Base-by-base conservation (phyloP, 2,888 invertebrate species). In the Dendrolimus houi region DNA sequence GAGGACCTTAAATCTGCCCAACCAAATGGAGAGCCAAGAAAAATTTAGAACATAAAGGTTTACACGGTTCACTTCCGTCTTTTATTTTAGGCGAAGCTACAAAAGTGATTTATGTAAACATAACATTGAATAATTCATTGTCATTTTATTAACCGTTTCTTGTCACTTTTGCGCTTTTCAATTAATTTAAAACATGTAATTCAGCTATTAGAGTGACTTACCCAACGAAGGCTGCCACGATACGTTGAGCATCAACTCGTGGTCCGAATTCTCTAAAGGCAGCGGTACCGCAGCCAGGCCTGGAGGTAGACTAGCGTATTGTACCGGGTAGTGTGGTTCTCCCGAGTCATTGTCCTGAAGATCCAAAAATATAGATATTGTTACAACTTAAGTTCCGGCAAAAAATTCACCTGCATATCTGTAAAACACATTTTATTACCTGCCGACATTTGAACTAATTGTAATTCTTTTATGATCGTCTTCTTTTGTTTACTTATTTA, bases 181-280 rank as follows among this genome's bases (percentile, higher is more conserved):
- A 13, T 41, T 7, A 41, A 29, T 8, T 53, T 29, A 29, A 53
- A 17, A 17, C 14, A 8, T n/a, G 9, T 8, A 6, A 14, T n/a
- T 53, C 14, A 53, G 9, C 9, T 13, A n/a, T 17, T 17, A 13
- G 10, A 7, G 13, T 10, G 29, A 53, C 63, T 66, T 72, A 88
- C 89, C 83, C n/a, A 64, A 54, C 41, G 82, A 65, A 1, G 74
- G 80, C 1, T 65, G 58, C 89, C 89, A 90, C 1, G 87, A 75
- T 7, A 90, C 80, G 62, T 90, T 90, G 59, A 90, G 75, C 63
- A 71, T 74, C 1, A 90, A 75, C 65, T 87, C 85, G 57, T 89
- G 85, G 64, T 88, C 79, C 0, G 84, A 77, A 29, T 73, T 71
- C 9, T 66, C 57, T 7, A 85, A 66, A 0, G 85, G 83, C 8